Evolutionary conservation across 2,888 invertebrate species (phyloP), one percentile per base, ranked within the genome.

Genomic region (Himalopsyche anomala): DNA sequence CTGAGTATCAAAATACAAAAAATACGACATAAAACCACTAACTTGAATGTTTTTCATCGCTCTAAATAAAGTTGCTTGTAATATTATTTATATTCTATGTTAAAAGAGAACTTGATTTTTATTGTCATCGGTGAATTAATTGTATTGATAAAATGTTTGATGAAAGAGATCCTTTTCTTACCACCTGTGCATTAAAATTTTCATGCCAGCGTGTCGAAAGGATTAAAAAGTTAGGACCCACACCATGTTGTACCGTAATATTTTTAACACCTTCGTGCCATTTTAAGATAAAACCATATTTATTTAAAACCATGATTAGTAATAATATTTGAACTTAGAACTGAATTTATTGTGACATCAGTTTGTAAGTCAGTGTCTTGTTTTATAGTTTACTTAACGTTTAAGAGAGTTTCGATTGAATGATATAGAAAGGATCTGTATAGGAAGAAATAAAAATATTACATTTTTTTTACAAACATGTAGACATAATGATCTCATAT

Each of bases 101-200:
- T 5, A 28, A 62, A 62, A 28, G 28, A 19, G 19, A 3, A 12
- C 62, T 19, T 62, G 62, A 62, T 62, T 62, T 62, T 62, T 62
- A 62, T 62, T 62, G 62, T 19, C 62, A 19, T 19, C 15, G n/a
- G 11, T 62, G 62, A 28, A 19, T 28, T 62, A 11, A 62, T 62
- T 62, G 28, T 62, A 19, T 62, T 28, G 62, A n/a, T 62, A 19
- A 62, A 62, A 62, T 11, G 62, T 62, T 62, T 62, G 19, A 19
- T 62, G 62, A 62, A 62, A 62, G 62, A 28, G 62, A 19, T 62
- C 62, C 62, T 62, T 62, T 62, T 62, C 62, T 51, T 62, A 19
- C 62, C 62, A 62, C 62, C 62, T 62, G 62, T 62, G 62, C 62
- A 62, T 62, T 62, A 62, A 62, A 62, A 62, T 19, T 62, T 62